Percentiles rank a stretch among this genome's conserved stretches.
phyloP scores from a whole-genome alignment of 2,888 invertebrate species.

The Drosophila prostipennis region DNA sequence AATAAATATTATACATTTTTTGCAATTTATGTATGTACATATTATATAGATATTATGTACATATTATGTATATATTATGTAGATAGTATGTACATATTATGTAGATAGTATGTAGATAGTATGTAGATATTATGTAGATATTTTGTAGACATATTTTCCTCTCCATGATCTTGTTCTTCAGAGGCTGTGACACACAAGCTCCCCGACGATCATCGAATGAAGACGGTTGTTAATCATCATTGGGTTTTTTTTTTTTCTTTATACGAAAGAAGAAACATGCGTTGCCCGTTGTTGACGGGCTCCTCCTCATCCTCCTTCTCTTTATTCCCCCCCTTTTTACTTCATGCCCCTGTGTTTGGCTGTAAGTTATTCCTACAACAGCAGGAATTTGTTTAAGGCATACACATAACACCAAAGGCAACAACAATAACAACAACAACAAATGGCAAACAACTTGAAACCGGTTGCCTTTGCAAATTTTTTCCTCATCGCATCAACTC shows the following conservation, averaged over 20 bases:
- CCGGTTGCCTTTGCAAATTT: conserved; percentile 44
- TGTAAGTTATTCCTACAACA: conserved; percentile 25
- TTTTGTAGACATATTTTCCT: not conserved
- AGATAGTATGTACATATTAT: no score
- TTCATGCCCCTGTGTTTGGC: not conserved
- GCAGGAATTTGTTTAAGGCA: conserved; percentile 45
- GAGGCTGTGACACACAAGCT: not conserved
- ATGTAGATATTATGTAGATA: no score
- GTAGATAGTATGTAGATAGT: no score
- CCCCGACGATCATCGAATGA: not conserved
- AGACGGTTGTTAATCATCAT: conserved; percentile 30
- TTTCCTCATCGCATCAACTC: conserved; percentile 2
- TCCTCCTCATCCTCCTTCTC: not conserved
- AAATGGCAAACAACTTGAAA: conserved; percentile 31
- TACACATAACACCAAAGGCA: conserved; percentile 26
- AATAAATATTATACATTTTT: no score
- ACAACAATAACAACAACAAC: conserved; percentile 3
- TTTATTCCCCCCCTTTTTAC: not conserved
- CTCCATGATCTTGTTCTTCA: not conserved
- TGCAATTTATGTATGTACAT: no score
- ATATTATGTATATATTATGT: no score
- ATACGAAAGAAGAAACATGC: conserved; percentile 49
- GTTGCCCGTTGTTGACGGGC: conserved; percentile 18
- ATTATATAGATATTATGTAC: no score
- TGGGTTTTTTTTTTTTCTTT: conserved; percentile 32